Base-by-base conservation (phyloP, 2,797 vertebrate species). In the Phoebastria nigripes region DNA sequence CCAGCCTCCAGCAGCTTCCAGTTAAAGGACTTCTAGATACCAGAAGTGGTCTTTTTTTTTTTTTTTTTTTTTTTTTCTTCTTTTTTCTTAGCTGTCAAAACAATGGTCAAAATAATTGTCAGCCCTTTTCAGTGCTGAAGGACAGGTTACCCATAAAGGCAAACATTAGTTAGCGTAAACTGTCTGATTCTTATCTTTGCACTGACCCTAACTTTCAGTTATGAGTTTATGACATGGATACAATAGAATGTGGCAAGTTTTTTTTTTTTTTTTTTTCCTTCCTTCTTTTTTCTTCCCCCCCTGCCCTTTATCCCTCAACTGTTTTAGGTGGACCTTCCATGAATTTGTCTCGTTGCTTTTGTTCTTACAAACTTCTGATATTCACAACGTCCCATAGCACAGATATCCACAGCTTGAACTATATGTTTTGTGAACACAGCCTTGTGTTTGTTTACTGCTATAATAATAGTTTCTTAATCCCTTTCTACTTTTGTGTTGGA, bases 131-230 rank as follows among this genome's bases (percentile, higher is more conserved):
- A n/a, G n/a, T n/a, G n/a, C n/a, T n/a, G n/a, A n/a, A n/a, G n/a
- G n/a, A n/a, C n/a, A n/a, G n/a, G n/a, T n/a, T n/a, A n/a, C n/a
- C n/a, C n/a, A n/a, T n/a, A n/a, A n/a, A n/a, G n/a, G n/a, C n/a
- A n/a, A n/a, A n/a, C 89, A 93, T 95, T 96, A 90, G 79, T 96
- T 97, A 95, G 86, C 20, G 3, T 96, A 96, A 97, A 78, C 87
- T 82, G 90, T 59, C 94, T 93, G 90, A 93, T 97, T 84, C 92
- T 94, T 95, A 90, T 95, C 93, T 96, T 77, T 97, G 90, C 88
- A 85, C 47, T 96, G 93, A 93, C 95, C 95, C 74, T 94, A 93
- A 82, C 73, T 96, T 84, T 88, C 95, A 89, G 94, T 96, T 96
- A 95, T 82, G 89, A 94, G 90, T 96, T 94, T 96, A 86, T 92